Percentiles rank a stretch among this genome's conserved stretches.
Conservation (phyloP, 2,797 vertebrate species). For the Pipistrellus pipistrellus region DNA sequence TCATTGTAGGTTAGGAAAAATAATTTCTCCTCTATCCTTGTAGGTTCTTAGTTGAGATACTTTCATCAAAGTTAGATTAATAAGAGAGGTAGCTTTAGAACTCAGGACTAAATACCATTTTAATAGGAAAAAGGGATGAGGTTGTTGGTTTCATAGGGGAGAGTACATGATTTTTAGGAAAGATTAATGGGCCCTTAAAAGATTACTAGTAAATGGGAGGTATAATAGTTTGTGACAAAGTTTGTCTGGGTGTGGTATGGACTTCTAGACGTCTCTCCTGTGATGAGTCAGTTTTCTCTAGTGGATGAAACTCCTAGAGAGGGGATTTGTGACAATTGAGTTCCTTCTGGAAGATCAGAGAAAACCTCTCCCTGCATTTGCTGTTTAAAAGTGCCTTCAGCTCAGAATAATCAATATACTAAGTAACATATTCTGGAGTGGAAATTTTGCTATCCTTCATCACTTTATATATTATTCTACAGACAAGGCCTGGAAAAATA, state of each 20-base stretch:
- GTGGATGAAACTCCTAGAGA: neutral
- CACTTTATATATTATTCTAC: slow-evolving; percentile 9
- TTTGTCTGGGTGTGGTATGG: neutral
- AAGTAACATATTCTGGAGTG: neutral
- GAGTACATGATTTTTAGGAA: slow-evolving; percentile 2
- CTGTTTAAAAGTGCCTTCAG: neutral
- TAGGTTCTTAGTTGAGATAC: neutral
- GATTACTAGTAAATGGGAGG: neutral
- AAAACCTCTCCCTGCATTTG: slow-evolving; percentile 6
- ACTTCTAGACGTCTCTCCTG: neutral
- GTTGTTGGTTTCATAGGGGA: neutral
- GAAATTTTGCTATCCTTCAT: neutral
- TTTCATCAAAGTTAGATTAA: slow-evolving; percentile 20
- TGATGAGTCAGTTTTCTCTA: neutral
- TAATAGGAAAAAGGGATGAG: neutral
- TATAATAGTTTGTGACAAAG: slow-evolving; percentile 11
- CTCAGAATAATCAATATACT: slow-evolving; percentile 31
- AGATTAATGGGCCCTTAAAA: neutral
- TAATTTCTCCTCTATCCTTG: neutral
- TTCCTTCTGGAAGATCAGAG: slow-evolving; percentile 8
- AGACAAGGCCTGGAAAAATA: neutral
- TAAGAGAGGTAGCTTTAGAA: slow-evolving; percentile 7
- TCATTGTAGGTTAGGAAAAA: neutral
- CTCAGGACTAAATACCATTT: neutral
- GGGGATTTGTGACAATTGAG: neutral